These are phyloP conservation scores for Paelopatides confundens DNA, from an alignment of 53 echinoderm and acorn worm genomes.

Conservation along the genomic window DNA sequence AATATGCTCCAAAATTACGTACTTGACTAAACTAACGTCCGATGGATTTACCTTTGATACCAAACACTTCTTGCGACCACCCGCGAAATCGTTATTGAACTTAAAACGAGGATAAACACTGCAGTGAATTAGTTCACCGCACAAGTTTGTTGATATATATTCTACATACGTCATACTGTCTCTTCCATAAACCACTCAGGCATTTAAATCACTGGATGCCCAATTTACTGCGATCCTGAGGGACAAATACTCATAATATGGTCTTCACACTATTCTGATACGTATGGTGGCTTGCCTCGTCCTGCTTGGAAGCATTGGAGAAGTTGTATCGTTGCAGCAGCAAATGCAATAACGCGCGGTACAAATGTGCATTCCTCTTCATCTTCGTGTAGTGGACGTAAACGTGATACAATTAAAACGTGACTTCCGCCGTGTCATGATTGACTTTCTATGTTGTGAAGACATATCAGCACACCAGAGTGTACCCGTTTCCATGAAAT, in stretches of 20 bases:
- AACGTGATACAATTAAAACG: too few species aligned
- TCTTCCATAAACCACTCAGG: not conserved
- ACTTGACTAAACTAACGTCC: too few species aligned
- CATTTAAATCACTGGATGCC: slow-evolving; percentile 34
- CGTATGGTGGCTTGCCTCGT: not conserved
- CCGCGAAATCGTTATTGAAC: not conserved
- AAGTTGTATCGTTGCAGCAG: too few species aligned
- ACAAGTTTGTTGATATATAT: not conserved
- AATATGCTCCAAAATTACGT: too few species aligned
- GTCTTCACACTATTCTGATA: not conserved
- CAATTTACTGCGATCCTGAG: slow-evolving; percentile 31
- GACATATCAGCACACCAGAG: too few species aligned
- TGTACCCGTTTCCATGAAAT: too few species aligned
- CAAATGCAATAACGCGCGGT: too few species aligned
- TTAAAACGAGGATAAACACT: not conserved
- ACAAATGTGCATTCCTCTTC: too few species aligned
- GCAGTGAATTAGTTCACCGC: not conserved
- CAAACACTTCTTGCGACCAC: not conserved
- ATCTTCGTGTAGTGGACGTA: too few species aligned
- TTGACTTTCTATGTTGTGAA: too few species aligned
- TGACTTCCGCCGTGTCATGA: too few species aligned
- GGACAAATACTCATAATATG: not conserved
- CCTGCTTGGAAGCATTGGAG: not conserved
- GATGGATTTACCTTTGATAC: too few species aligned
- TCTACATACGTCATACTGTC: not conserved